Evolutionary conservation across 2,113 vertebrate species (phyloP).

Genomic region (Rousettus leschenaultii): DNA sequence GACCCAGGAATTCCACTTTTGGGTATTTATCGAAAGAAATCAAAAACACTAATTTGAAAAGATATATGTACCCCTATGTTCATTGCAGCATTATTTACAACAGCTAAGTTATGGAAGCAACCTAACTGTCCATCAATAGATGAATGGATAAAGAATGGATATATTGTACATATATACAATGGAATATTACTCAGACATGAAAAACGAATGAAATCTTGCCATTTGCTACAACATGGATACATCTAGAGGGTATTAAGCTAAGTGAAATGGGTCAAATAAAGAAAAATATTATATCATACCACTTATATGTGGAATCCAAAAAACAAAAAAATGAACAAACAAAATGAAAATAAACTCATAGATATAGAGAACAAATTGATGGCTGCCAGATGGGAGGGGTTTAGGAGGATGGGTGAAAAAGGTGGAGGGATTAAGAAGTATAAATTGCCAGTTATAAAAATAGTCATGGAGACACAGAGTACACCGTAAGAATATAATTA

Average conservation of each 20-base stretch:
- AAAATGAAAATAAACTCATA: neutral
- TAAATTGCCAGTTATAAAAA: neutral
- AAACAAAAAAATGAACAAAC: neutral
- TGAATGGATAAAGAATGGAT: neutral
- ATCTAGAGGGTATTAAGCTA: neutral
- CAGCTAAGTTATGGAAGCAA: neutral
- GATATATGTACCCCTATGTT: neutral
- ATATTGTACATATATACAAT: neutral
- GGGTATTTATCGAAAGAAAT: neutral
- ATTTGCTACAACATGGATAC: neutral
- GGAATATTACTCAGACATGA: neutral
- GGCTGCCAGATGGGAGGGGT: neutral
- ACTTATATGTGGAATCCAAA: neutral
- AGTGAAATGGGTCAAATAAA: neutral
- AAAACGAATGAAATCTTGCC: neutral
- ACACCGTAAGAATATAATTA: neutral
- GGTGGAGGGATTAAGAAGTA: neutral
- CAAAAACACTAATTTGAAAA: neutral
- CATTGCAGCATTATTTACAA: neutral
- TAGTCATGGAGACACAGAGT: neutral
- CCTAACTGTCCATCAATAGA: neutral
- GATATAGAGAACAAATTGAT: neutral
- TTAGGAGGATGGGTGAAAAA: neutral
- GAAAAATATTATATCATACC: neutral
- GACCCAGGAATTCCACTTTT: neutral